Evolutionary conservation across 2,797 vertebrate species (phyloP), one percentile per base, ranked within the genome.

Genomic region (Chloroceryle amazona): DNA sequence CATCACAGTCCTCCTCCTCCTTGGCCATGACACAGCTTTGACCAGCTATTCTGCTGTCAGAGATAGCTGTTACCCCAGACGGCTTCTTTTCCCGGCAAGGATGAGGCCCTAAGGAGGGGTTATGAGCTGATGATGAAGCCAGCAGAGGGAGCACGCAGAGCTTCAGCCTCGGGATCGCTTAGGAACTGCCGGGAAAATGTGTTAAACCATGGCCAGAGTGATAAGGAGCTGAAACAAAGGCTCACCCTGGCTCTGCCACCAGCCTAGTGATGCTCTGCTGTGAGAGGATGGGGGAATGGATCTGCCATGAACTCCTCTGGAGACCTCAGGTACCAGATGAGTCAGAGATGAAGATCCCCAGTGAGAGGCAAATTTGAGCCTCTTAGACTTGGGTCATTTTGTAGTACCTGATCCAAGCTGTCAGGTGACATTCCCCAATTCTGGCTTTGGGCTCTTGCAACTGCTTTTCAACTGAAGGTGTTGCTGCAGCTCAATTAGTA

Each of bases 141-240:
- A 92, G 94, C 88, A 96, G 96, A 94, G 95, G 94, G 95, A 91
- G 90, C 1, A n/a, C 71, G 73, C 81, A 81, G 84, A 78, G 78
- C 47, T 65, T 21, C 78, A 26, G 51, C 52, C 0, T 3, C 33
- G 1, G 39, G 13, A 66, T 1, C 9, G 33, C 39, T 57, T 10
- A 65, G 33, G 31, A 37, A 76, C 23, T 0, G 0, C 51, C 0
- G 1, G 33, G 29, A 25, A 25, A 28, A 37, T 2, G 4, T 1
- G 7, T 22, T 28, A 58, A 81, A 71, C 5, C 31, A 35, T 18
- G 33, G 20, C 5, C 0, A 0, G 52, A 60, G 23, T 0, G 1
- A 55, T 1, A 42, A 13, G 8, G 5, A 0, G 0, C 60, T 44
- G 68, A 44, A 86, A 54, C 4, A 51, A 47, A 31, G 39, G 31